A percentile compares a stretch with the other conserved stretches of the same genome.
phyloP scores from a whole-genome alignment of 2,888 invertebrate species.

The Cephus nigrinus region DNA sequence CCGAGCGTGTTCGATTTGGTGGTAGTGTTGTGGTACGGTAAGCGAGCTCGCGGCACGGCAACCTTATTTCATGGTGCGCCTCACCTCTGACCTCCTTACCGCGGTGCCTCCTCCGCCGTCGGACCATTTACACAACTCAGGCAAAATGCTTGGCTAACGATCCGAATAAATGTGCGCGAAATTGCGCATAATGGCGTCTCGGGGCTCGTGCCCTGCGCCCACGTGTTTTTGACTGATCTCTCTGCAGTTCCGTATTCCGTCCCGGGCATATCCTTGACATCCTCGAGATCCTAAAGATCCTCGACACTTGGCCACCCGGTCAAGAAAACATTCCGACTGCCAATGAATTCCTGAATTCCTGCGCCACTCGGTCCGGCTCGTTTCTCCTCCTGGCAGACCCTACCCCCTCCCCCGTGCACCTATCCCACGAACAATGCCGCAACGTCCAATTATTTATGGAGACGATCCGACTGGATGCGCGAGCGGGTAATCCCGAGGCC shows the following conservation, averaged over 20 bases:
- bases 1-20: too few relatives aligned
- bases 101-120: slow-evolving; percentile 18
- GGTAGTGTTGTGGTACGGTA: not conserved
- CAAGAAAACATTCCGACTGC: too few relatives aligned
- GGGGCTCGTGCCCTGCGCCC: slow-evolving; percentile 42
- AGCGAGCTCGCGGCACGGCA: slow-evolving; percentile 7
- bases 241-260: too few relatives aligned
- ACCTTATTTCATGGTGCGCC: slow-evolving; percentile 15
- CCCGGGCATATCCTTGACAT: too few relatives aligned
- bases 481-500: too few relatives aligned
- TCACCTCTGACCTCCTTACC: slow-evolving; percentile 16
- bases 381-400: not conserved
- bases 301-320: too few relatives aligned
- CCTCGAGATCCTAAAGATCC: too few relatives aligned
- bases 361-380: too few relatives aligned
- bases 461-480: slow-evolving; percentile 27
- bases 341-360: too few relatives aligned
- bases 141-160: slow-evolving; percentile 50
- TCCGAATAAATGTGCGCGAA: slow-evolving; percentile 52
- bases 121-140: slow-evolving; percentile 46
- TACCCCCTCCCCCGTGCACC: not conserved
- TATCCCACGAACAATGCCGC: not conserved
- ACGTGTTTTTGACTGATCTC: slow-evolving; percentile 29
- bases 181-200: slow-evolving; percentile 51
- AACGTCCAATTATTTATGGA: slow-evolving; percentile 45